Percentiles rank a stretch among this genome's conserved stretches.
These are phyloP conservation scores for Rhea americana DNA, from an alignment of 2,113 vertebrate species.

Conservation along the genomic window DNA sequence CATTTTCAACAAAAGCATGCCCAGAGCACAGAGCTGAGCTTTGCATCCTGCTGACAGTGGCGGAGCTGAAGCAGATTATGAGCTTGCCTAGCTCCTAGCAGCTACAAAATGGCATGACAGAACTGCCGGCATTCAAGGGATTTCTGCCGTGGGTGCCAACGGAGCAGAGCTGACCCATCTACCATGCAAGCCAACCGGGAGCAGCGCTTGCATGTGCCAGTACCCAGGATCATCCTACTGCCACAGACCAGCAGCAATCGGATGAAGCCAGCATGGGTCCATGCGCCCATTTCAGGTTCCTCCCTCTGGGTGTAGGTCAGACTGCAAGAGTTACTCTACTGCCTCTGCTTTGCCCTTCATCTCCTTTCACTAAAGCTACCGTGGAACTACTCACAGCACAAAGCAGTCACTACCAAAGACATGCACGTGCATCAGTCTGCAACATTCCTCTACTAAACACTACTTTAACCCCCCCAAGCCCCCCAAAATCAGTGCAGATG, in stretches of 20 bases:
- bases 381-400: conserved; percentile 47
- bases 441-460: conserved; percentile 14
- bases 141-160: accelerated
- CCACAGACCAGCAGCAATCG: not conserved
- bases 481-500: not conserved
- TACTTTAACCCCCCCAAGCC: not conserved
- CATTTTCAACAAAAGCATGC: not conserved
- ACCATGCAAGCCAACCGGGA: not conserved
- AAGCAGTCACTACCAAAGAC: conserved; percentile 35
- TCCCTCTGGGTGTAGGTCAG: accelerated
- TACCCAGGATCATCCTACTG: not conserved
- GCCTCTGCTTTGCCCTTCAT: not conserved
- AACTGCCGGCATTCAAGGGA: not conserved
- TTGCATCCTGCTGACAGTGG: accelerated
- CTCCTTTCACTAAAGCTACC: conserved; percentile 9
- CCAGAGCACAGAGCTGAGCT: not conserved
- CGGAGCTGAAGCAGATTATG: not conserved
- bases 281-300: not conserved
- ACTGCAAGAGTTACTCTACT: not conserved
- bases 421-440: not conserved
- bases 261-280: not conserved
- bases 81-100: not conserved
- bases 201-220: not conserved
- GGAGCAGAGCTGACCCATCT: accelerated
- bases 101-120: not conserved